Evolutionary conservation across 2,888 invertebrate genomes (phyloP).

Genomic region (Metalampra italica): DNA sequence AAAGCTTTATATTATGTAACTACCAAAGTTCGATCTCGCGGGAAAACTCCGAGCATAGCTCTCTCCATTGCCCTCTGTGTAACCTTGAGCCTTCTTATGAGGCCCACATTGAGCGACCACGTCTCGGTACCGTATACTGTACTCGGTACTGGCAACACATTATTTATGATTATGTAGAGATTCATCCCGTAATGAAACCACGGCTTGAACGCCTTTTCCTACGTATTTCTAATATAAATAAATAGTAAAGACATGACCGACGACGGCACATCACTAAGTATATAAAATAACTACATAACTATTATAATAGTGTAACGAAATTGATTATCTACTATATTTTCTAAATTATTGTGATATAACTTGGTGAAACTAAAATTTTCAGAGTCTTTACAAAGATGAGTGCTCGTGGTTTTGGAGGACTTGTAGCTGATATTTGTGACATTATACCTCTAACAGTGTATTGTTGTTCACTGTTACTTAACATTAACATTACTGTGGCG

Average conservation of each 20-base stretch:
- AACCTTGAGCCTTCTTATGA: too few relatives aligned
- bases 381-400: conserved; percentile 64
- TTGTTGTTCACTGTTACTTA: conserved; percentile 68
- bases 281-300: too few relatives aligned
- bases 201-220: not conserved
- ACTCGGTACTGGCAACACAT: too few relatives aligned
- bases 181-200: not conserved
- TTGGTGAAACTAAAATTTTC: conserved; percentile 57
- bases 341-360: conserved; percentile 66
- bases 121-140: too few relatives aligned
- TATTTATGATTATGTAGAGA: too few relatives aligned
- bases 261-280: not conserved
- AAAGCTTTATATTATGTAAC: too few relatives aligned
- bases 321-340: conserved; percentile 26
- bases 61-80: too few relatives aligned
- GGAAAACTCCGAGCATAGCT: too few relatives aligned
- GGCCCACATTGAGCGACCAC: too few relatives aligned
- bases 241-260: not conserved
- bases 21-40: too few relatives aligned
- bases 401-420: conserved; percentile 54
- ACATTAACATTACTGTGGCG: conserved; percentile 28
- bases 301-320: conserved; percentile 1
- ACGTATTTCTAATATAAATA: not conserved
- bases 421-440: conserved; percentile 31
- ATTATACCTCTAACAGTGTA: conserved; percentile 64